Evolutionary conservation across 2,888 invertebrate species (phyloP), one percentile per base, ranked within the genome.

Genomic region (Timema podura): DNA sequence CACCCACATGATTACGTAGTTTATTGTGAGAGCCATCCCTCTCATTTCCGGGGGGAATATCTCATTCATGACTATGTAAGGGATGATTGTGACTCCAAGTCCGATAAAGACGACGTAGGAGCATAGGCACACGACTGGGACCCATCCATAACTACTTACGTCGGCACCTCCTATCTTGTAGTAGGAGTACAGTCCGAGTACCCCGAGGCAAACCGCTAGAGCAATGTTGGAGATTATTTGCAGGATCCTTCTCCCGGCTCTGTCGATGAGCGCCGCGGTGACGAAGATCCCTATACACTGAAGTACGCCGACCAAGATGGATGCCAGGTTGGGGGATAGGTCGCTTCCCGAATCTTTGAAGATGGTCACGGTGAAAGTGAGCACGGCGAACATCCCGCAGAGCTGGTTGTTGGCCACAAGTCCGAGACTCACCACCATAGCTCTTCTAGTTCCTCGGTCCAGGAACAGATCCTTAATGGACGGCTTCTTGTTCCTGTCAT

Each of bases 351-450:
- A 75, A 15, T 76, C 77, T 68, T 78, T 64, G 68, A 81, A 77
- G 65, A 82, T 80, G 8, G 75, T 75, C 6, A 77, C 78, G 5
- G 80, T 74, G 73, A 77, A 79, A n/a, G 78, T 78, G 70, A 83
- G 79, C 76, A 84, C 79, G 1, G 81, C 80, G 15, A 81, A 79
- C 70, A 83, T 81, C 16, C 84, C 84, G 65, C 81, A 79, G 5
- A 82, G 73, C 71, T 84, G 84, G 74, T 84, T 84, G 45, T 81
- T 81, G 46, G 77, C 72, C 68, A 81, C 77, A 13, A 83, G 76
- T 30, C 79, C 80, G 30, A 82, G 67, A 0, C 79, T 76, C 44
- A 83, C 81, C 10, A 81, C 74, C 51, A 82, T 65, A 48, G 79
- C 83, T 73, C 76, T 79, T 16, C 78, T 77, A 6, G 81, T 79